Evolutionary conservation across 2,888 invertebrate species (phyloP).

Genomic region (Ashinkailepas kermadecensis): DNA sequence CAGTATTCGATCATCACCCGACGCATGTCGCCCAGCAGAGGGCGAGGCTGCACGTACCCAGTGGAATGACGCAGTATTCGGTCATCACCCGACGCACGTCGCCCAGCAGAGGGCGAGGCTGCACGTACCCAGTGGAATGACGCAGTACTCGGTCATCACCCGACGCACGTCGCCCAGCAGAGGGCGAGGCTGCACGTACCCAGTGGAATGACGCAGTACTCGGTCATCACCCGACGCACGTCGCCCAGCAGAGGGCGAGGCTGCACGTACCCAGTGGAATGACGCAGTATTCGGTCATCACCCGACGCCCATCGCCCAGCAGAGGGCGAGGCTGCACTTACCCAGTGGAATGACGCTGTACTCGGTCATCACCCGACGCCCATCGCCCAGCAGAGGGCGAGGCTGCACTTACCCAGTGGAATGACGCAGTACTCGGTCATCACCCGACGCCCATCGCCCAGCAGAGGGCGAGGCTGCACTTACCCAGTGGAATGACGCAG

Average conservation of each 20-base stretch:
- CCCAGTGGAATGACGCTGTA: too few species aligned
- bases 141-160: too few species aligned
- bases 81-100: constrained; percentile 77
- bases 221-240: too few species aligned
- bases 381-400: neutral
- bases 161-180: too few species aligned
- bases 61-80: constrained; percentile 80
- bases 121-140: too few species aligned
- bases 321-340: constrained; percentile 55
- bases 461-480: constrained; percentile 49
- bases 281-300: constrained; percentile 80
- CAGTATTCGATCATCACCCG: too few species aligned
- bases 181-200: too few species aligned
- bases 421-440: constrained; percentile 81
- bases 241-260: neutral
- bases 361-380: too few species aligned
- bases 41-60: constrained; percentile 50
- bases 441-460: constrained; percentile 77
- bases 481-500: too few species aligned
- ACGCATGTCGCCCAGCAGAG: too few species aligned
- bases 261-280: constrained; percentile 62
- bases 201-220: too few species aligned
- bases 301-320: constrained; percentile 74
- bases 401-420: constrained; percentile 57
- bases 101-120: constrained; percentile 58